Evolutionary conservation across 2,797 vertebrate genomes (phyloP).

Genomic region (Lutra lutra): DNA sequence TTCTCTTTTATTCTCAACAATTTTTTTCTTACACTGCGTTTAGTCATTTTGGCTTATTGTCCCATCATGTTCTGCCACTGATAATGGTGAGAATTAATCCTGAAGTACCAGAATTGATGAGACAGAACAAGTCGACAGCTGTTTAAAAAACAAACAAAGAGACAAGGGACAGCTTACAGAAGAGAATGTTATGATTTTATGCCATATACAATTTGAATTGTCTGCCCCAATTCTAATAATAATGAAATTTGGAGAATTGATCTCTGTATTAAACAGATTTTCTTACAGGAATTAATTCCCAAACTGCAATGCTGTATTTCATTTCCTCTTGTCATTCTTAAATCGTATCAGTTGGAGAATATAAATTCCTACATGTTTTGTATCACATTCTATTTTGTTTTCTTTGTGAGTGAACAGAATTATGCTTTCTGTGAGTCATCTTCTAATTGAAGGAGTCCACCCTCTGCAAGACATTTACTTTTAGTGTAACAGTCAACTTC

Average conservation of each 20-base stretch:
- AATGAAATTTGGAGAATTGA: slow-evolving; percentile 42
- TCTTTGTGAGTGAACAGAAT: slow-evolving; percentile 56
- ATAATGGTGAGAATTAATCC: slow-evolving; percentile 64
- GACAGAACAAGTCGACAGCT: slow-evolving; percentile 57
- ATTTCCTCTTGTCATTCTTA: slow-evolving; percentile 39
- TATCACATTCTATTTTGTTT: neutral
- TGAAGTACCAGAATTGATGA: slow-evolving; percentile 55
- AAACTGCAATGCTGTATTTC: neutral
- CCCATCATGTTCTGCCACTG: neutral
- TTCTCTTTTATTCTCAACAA: slow-evolving; percentile 30
- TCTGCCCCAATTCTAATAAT: slow-evolving; percentile 7
- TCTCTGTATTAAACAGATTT: neutral
- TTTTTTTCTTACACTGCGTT: neutral
- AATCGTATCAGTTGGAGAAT: neutral
- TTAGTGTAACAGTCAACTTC: slow-evolving; percentile 43
- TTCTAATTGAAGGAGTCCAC: neutral
- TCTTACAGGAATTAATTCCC: neutral
- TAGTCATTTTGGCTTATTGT: slow-evolving; percentile 61
- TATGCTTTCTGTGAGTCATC: neutral
- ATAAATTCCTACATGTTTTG: neutral
- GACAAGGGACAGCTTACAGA: slow-evolving; percentile 9
- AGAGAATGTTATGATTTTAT: slow-evolving; percentile 51
- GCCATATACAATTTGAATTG: slow-evolving; percentile 25
- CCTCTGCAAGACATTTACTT: neutral
- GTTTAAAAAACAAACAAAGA: slow-evolving; percentile 60